phyloP scores from a whole-genome alignment of 2,113 vertebrate genomes.

The Thunnus thynnus region DNA sequence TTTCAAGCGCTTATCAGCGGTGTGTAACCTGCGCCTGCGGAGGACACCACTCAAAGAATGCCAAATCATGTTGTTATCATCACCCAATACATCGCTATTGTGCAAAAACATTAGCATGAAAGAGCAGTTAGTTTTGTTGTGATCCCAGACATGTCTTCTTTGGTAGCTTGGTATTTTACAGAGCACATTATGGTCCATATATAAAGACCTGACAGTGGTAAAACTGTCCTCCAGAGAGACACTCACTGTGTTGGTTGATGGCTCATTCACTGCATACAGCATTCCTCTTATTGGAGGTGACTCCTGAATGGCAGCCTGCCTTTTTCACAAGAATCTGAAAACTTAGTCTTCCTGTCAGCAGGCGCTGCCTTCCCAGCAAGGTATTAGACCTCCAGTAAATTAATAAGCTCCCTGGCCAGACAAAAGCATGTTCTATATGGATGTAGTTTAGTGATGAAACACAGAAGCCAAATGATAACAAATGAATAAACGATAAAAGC shows the following conservation, averaged over 20 bases:
- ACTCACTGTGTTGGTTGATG: constrained; percentile 54
- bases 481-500: not conserved
- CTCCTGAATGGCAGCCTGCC: constrained; percentile 62
- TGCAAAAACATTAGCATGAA: constrained; percentile 21
- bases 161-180: constrained; percentile 60
- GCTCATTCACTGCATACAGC: constrained; percentile 65
- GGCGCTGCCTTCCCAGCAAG: constrained; percentile 25
- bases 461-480: constrained; percentile 6
- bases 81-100: not conserved
- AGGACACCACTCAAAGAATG: not conserved
- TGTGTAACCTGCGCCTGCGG: not conserved
- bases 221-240: constrained; percentile 59
- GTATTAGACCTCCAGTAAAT: constrained; percentile 48
- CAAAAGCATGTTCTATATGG: constrained; percentile 4
- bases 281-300: constrained; percentile 72
- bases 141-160: constrained; percentile 44
- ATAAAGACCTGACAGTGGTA: constrained; percentile 52
- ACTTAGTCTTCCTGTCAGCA: constrained; percentile 34
- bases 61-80: constrained; percentile 1
- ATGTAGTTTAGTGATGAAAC: constrained; percentile 28
- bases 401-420: constrained; percentile 46
- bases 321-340: constrained; percentile 60
- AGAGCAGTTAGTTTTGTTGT: constrained; percentile 23
- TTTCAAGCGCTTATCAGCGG: not conserved
- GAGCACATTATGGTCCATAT: constrained; percentile 41